Conservation (phyloP, 1,140 invertebrate species). For the Drosophila kanapiae region DNA sequence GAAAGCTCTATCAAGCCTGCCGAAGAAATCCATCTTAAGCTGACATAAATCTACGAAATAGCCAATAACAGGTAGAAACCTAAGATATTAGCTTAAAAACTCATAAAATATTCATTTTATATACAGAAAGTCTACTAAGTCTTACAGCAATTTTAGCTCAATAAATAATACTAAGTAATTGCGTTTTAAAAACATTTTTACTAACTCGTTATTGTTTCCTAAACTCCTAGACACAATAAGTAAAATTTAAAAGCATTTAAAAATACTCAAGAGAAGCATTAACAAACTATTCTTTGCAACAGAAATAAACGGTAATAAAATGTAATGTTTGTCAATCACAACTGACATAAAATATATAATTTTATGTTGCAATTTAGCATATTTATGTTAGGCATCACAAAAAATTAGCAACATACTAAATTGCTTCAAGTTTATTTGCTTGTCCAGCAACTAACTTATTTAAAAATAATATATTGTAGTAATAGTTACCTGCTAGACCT, state of each 20-base stretch:
- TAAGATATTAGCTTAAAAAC: neutral
- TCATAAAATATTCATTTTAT: neutral
- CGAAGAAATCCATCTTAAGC: neutral
- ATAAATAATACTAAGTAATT: neutral
- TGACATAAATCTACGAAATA: neutral
- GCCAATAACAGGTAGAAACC: neutral
- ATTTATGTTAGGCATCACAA: neutral
- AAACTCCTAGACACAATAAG: neutral
- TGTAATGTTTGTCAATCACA: constrained; percentile 11
- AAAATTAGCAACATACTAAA: too few species aligned
- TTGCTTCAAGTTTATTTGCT: too few species aligned
- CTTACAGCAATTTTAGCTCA: neutral
- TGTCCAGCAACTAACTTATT: too few species aligned
- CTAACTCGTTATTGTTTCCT: neutral
- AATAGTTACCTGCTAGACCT: neutral
- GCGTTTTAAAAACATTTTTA: neutral
- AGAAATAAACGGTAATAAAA: too few species aligned
- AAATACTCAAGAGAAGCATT: neutral
- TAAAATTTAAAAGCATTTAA: too few species aligned
- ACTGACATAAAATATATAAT: neutral
- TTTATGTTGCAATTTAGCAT: neutral
- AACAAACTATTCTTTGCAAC: too few species aligned
- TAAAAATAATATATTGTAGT: too few species aligned
- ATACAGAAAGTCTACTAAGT: neutral
- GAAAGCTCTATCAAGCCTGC: neutral